Base-by-base conservation (phyloP, 2,797 vertebrate genomes). In the Podargus strigoides region DNA sequence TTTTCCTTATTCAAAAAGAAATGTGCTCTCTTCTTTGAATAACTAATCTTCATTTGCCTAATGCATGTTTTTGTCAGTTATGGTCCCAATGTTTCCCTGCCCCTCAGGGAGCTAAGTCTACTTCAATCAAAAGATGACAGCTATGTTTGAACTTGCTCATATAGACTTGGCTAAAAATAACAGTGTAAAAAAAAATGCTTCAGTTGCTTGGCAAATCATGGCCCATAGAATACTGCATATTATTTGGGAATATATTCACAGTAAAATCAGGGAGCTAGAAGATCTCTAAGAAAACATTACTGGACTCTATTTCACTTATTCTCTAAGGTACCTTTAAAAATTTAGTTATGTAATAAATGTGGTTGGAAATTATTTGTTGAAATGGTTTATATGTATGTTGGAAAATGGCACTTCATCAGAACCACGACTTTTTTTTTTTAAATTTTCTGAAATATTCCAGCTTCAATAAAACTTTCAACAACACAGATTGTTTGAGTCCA, bases 331-430 rank as follows among this genome's bases (percentile, higher is more conserved):
- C 55, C 49, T 80, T 94, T 75, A 85, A 84, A 90, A 64, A 64
- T 26, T 28, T 53, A 50, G 34, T 91, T 92, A 60, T 58, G 64
- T 81, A 67, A 92, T 82, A 90, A 81, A 76, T 58, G 46, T 77
- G 84, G 84, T 60, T 3, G 1, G n/a, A n/a, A n/a, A n/a, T n/a
- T n/a, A 89, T 74, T 89, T 6, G 3, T 26, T 76, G 89, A 89
- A 85, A 86, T 55, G 44, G 30, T 87, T 93, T 80, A 36, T 74
- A 28, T 42, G 26, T 49, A 14, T 87, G 13, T 63, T 93, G 73
- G 85, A 91, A 95, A 90, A 66, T 55, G 55, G 19, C 47, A 76
- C 46, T 81, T 93, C 53, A 66, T 81, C 83, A 84, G 76, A 89
- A 85, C 62, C 82, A 72, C 81, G 53, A 4, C 2, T 30, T 37